Base-by-base conservation (phyloP, 2,888 invertebrate genomes). In the Amblyjoppa fuscipennis region DNA sequence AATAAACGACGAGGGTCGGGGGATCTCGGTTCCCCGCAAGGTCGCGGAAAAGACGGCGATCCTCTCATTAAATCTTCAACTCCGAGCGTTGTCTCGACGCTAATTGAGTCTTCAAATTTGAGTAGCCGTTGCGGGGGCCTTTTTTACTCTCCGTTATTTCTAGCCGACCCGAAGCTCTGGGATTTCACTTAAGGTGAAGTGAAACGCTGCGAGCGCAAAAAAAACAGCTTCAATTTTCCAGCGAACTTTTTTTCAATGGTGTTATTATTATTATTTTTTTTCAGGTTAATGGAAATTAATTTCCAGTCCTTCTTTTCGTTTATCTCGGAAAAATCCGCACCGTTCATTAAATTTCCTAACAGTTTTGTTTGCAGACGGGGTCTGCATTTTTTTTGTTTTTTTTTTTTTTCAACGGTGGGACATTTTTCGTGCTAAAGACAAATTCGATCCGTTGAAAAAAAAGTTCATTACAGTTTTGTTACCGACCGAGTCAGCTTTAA, bases 41-140 rank as follows among this genome's bases (percentile, higher is more conserved):
- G 28, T 28, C 28, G 59, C 28, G 28, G 59, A 59, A 59, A 25
- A 25, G 59, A 28, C 59, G 28, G 28, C 59, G 59, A 59, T 25
- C 28, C 56, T 59, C 59, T 59, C 53, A 34, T 71, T 31, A 71
- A 71, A 51, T 51, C n/a, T n/a, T n/a, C 53, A 51, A 71, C 51
- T 71, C 34, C 20, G 51, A 13, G n/a, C 28, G 16, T 53, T n/a
- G 3, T 38, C 6, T 20, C 53, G 20, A 53, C 64, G 20, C 64
- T 81, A 74, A 81, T 74, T 56, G 56, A 81, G 74, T 61, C 49
- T 71, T 64, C 9, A 68, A 68, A 38, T 68, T 81, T 34, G 51
- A 38, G 6, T 38, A 11, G 34, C 56, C 11, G 1, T 71, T 34
- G 9, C 1, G 20, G n/a, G 20, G 34, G 9, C 11, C 11, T 9